Base-by-base conservation (phyloP, 1,140 invertebrate genomes). In the Drosophila jambulina region DNA sequence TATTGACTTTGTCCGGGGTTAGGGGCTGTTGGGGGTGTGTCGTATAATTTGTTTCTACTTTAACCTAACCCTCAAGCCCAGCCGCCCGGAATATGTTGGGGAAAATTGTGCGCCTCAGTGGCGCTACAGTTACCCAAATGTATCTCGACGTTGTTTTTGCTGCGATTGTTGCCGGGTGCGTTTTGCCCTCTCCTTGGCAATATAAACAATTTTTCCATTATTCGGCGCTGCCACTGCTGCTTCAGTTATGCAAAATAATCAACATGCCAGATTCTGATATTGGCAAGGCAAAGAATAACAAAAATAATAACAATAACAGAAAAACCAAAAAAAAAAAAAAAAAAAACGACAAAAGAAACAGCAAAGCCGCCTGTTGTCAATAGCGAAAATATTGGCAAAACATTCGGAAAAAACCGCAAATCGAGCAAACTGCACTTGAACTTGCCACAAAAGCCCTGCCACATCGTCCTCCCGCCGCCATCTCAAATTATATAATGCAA, bases 41-140 rank as follows among this genome's bases (percentile, higher is more conserved):
- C 78, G 81, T 82, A 90, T 88, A 88, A 88, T 88, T 88, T 88
- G 85, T 90, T 88, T 88, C 86, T 81, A 85, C 85, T 88, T 85
- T 90, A 87, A 87, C 83, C 76, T 72, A 80, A 65, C 60, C 63
- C 82, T 32, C 51, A n/a, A 56, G 51, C 27, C 19, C 17, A 19
- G 43, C 48, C 49, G 46, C 54, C 36, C 32, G 23, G 23, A 72
- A 76, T n/a, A 51, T 40, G 70, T 67, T 86, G 80, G 65, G 53
- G 80, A 84, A 90, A 88, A 83, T 74, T 90, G 85, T 84, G 77
- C 84, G 85, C 85, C 84, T 84, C 84, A 84, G 54, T 75, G 85
- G 81, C 85, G 84, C 84, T 82, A 64, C 64, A 51, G 34, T 70
- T 62, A 53, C 53, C 71, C 71, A 58, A 75, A 77, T 64, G 56